A percentile compares a stretch with the other conserved stretches of the same genome.
phyloP scores from a whole-genome alignment of 2,113 vertebrate species.

The Pseudorectes ferrugineus region DNA sequence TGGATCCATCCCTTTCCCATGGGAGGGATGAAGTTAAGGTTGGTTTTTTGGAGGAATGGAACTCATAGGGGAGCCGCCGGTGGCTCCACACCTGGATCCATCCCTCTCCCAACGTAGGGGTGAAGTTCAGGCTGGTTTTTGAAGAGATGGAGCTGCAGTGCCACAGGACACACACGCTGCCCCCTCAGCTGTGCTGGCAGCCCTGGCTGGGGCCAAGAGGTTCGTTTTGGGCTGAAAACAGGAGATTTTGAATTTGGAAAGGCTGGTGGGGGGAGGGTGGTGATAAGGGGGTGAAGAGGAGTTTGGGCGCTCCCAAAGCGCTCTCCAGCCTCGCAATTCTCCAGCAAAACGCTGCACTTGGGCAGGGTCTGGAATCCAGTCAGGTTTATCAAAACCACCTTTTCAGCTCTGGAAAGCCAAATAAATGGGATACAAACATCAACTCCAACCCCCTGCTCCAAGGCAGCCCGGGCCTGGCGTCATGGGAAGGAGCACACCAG shows the following conservation, averaged over 20 bases:
- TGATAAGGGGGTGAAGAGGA: neutral
- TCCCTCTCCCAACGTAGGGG: neutral
- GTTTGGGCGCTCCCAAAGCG: neutral
- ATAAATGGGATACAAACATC: accelerated
- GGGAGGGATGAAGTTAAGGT: too few relatives aligned
- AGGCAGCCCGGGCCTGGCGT: neutral
- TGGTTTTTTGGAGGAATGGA: neutral
- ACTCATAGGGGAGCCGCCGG: accelerated
- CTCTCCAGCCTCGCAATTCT: neutral
- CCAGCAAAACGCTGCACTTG: accelerated
- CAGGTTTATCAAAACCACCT: neutral
- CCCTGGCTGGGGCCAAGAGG: accelerated
- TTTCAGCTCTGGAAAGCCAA: neutral
- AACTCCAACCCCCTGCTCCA: accelerated
- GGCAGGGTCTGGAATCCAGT: neutral
- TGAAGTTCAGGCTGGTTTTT: neutral
- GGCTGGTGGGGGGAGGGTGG: too few relatives aligned
- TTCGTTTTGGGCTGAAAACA: neutral
- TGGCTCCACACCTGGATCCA: neutral
- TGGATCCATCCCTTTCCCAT: neutral
- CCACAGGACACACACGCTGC: accelerated
- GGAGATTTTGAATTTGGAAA: neutral
- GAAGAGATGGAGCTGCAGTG: neutral
- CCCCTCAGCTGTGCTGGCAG: neutral
- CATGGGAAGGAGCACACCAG: accelerated